Evolutionary conservation across 2,113 vertebrate genomes (phyloP).

Genomic region (Miniopterus natalensis): DNA sequence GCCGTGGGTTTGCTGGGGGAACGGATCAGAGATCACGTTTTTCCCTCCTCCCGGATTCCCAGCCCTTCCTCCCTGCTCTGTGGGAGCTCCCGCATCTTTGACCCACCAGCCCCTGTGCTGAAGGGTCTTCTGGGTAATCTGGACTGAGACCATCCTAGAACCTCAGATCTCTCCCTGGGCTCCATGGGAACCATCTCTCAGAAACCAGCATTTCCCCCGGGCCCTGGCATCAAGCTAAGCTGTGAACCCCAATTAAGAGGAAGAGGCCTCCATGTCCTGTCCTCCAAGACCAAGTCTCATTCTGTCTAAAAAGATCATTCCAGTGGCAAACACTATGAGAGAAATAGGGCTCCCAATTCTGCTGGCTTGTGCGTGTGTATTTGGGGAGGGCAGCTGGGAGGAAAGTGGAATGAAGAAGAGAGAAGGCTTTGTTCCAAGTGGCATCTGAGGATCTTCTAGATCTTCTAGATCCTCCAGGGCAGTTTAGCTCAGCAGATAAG

Average conservation of each 20-base stretch:
- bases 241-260: background rate
- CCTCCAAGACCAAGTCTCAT: background rate
- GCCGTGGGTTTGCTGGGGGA: constrained; percentile 63
- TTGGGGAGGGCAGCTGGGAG: background rate
- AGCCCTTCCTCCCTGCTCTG: background rate
- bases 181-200: background rate
- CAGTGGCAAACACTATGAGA: background rate
- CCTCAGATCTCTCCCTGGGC: background rate
- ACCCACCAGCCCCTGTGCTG: background rate
- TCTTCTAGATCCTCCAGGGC: background rate
- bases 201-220: background rate
- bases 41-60: constrained; percentile 64
- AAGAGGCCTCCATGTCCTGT: background rate
- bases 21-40: constrained; percentile 24
- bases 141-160: background rate
- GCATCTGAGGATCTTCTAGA: background rate
- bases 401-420: background rate
- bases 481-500: background rate
- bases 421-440: background rate
- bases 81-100: background rate
- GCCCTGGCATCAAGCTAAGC: background rate
- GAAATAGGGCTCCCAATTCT: background rate
- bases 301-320: background rate
- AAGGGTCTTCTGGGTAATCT: constrained; percentile 22
- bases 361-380: background rate